Evolutionary conservation across 2,797 vertebrate species (phyloP), one percentile per base, ranked within the genome.

Genomic region (Takifugu rubripes): DNA sequence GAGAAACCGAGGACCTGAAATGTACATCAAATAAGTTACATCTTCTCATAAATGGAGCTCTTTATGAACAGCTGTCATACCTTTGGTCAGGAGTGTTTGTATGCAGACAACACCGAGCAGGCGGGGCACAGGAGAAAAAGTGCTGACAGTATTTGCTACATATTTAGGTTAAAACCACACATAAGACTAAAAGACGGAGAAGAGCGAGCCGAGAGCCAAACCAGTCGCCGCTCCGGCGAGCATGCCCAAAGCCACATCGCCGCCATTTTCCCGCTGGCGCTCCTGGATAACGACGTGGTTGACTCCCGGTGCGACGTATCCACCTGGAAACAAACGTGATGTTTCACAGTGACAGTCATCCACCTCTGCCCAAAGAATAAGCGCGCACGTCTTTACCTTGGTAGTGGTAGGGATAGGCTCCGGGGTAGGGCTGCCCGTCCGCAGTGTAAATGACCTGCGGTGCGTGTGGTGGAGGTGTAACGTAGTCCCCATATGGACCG

Each of bases 201-300:
- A 97, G 52, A 98, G 89, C 2, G 96, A 99, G 40, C 96, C 96
- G 1, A 98, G 84, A 17, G 96, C 96, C 92, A 98, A 90, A 78
- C 96, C 96, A 0, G 96, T 98, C 0, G 93, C 96, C 5, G 96
- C 96, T 70, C 96, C 96, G 2, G 96, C 93, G 1, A 98, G 90
- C 94, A 99, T 94, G 57, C 95, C 94, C 79, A 98, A 57, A 0
- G 94, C 96, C 31, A 97, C 82, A 1, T 96, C 95, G 33, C 92
- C 93, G 26, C 93, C 92, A 0, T 87, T 92, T 29, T 94, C 92
- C 3, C 89, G 93, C 58, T 91, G 94, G 15, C 91, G 94, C 75
- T 96, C 96, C 47, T 84, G 91, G 50, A 97, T 92, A 53, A 97
- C 91, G 50, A 96, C 89, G 0, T 94, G 93, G 85, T 95, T 95